Base-by-base conservation (phyloP, 2,113 vertebrate species). In the Nannobrachium achirus region DNA sequence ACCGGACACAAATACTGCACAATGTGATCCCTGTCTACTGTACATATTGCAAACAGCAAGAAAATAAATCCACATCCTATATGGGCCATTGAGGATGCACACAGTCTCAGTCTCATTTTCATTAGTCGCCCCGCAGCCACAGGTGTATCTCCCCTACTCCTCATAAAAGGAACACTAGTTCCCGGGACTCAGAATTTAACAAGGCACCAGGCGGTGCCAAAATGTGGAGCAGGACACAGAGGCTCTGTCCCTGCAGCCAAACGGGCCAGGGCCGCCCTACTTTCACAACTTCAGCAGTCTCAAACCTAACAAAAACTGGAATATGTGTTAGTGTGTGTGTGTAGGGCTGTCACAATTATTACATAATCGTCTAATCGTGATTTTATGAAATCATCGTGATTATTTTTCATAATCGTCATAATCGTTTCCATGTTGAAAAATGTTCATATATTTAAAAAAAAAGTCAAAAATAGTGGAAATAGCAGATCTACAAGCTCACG, bases 181-280 rank as follows among this genome's bases (percentile, higher is more conserved):
- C 63, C 65, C 64, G 51, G 4, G 66, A 57, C 41, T 41, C 60
- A 0, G 8, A 56, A 69, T 59, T 76, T 79, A 85, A 80, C 76
- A 74, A 84, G 71, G 51, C 71, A 66, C 53, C 16, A 67, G 69
- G 74, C 65, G 67, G 57, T 6, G 38, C 46, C 60, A 5, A 53
- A 74, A 85, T 79, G 53, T 76, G 71, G 68, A 86, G 76, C 73
- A 86, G 81, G 71, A 83, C 79, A 75, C 41, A 58, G 66, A 19
- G 3, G 66, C 44, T 13, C 42, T 11, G 66, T 79, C 69, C 25
- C 42, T 40, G 6, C 70, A 78, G 49, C 78, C 52, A 67, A 71
- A 33, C 18, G 46, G 65, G 56, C 44, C 52, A 60, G 41, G 45
- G 25, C 63, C 71, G 86, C 42, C 79, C 88, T 83, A 85, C 68